Percentiles rank a stretch among this genome's conserved stretches.
phyloP scores from a whole-genome alignment of 2,888 invertebrate species.

The Sphinx pinastri region DNA sequence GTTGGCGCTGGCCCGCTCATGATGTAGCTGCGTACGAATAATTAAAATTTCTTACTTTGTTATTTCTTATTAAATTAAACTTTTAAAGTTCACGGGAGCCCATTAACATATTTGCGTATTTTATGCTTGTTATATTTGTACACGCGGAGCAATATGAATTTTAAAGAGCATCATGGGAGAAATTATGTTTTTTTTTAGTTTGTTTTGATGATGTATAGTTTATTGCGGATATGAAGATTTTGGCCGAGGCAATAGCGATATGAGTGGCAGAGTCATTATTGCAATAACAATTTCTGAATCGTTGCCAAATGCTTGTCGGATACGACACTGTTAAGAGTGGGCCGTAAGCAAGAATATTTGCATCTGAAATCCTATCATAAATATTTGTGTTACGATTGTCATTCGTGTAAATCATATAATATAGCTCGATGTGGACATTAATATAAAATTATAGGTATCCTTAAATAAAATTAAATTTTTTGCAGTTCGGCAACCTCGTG shows the following conservation, averaged over 20 bases:
- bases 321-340: conserved; percentile 57
- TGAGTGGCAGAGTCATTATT: conserved; percentile 74
- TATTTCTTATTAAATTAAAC: conserved; percentile 44
- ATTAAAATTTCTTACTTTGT: conserved; percentile 67
- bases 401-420: conserved; percentile 59
- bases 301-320: conserved; percentile 72
- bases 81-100: conserved; percentile 44
- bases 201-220: conserved; percentile 48
- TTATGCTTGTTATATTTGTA: conserved; percentile 29
- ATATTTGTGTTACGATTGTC: conserved; percentile 53
- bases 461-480: conserved; percentile 34
- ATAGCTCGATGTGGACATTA: conserved; percentile 28
- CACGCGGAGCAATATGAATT: background rate
- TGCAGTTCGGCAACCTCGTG: conserved; percentile 30
- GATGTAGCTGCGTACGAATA: conserved; percentile 71
- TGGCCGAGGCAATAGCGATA: conserved; percentile 70
- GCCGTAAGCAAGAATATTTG: conserved; percentile 59
- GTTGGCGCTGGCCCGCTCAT: conserved; percentile 72
- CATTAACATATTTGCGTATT: conserved; percentile 39
- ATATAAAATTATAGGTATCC: conserved; percentile 27
- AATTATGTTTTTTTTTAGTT: background rate
- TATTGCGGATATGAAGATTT: conserved; percentile 69
- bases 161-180: background rate
- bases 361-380: conserved; percentile 64
- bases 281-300: conserved; percentile 75